Percentiles rank a stretch among this genome's conserved stretches.
These are phyloP conservation scores for Hydrotaea diabolus DNA, from an alignment of 2,888 invertebrate genomes.

Conservation along the genomic window DNA sequence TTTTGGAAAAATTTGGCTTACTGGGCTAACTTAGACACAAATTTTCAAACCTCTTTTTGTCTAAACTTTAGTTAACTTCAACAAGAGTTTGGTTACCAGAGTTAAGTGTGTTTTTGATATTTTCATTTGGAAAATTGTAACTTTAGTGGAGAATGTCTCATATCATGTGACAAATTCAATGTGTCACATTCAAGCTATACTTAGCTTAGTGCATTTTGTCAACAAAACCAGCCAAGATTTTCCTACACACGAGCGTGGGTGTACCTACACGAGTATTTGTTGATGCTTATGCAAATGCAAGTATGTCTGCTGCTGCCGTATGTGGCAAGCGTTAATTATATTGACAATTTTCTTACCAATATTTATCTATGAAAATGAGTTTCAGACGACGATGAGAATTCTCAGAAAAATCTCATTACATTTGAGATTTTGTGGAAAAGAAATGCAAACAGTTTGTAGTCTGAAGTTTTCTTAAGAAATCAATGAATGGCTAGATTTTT, in stretches of 20 bases:
- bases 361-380: conserved; percentile 61
- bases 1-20: too few species aligned
- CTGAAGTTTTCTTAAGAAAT: conserved; percentile 16
- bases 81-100: too few species aligned
- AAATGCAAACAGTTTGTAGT: background rate
- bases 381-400: conserved; percentile 8
- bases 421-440: conserved; percentile 28
- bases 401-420: background rate
- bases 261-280: background rate
- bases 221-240: too few species aligned
- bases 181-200: background rate
- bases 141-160: too few species aligned
- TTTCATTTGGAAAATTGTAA: too few species aligned
- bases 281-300: conserved; percentile 4
- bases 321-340: conserved; percentile 52
- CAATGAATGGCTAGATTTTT: background rate
- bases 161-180: background rate
- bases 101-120: too few species aligned
- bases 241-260: background rate
- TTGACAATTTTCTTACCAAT: conserved; percentile 51
- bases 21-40: too few species aligned
- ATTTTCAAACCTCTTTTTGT: too few species aligned
- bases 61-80: too few species aligned
- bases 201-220: too few species aligned
- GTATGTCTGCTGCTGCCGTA: background rate